Conservation (phyloP, 1,140 invertebrate species). For the Pteromalus puparum region DNA sequence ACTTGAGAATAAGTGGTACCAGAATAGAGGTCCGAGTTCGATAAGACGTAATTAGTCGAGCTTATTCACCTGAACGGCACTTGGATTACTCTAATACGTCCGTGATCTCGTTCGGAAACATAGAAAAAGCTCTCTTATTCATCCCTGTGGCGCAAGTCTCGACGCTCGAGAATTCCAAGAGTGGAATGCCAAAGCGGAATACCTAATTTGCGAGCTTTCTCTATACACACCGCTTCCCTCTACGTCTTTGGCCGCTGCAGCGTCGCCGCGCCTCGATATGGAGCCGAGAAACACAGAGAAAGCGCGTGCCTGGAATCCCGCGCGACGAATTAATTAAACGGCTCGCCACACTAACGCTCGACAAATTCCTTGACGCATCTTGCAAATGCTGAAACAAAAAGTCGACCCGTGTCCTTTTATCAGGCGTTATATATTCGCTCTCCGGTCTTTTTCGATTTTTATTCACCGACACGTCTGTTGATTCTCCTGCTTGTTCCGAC, state of each 20-base stretch:
- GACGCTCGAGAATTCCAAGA: not conserved
- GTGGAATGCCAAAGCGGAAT: not conserved
- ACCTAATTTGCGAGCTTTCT: not conserved
- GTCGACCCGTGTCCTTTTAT: not conserved
- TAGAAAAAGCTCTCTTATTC: not conserved
- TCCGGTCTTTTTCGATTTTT: not conserved
- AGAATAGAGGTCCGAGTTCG: not conserved
- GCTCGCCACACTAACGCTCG: not conserved
- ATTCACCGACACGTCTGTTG: not conserved
- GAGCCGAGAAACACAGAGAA: not conserved
- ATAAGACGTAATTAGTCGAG: not conserved
- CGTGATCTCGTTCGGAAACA: too few species aligned
- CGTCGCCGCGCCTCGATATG: not conserved
- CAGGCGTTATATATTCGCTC: not conserved
- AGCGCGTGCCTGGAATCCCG: conserved; percentile 33
- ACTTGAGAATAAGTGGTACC: not conserved
- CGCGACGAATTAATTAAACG: conserved; percentile 37
- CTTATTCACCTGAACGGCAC: too few species aligned
- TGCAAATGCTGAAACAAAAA: not conserved
- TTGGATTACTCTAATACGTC: too few species aligned
- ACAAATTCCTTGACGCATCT: conserved; percentile 2
- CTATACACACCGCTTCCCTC: not conserved
- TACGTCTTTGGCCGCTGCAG: not conserved
- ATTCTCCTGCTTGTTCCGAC: not conserved
- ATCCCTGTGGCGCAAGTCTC: not conserved